These are phyloP conservation scores for Falco punctatus DNA, from an alignment of 2,113 vertebrate genomes.

Conservation along the genomic window DNA sequence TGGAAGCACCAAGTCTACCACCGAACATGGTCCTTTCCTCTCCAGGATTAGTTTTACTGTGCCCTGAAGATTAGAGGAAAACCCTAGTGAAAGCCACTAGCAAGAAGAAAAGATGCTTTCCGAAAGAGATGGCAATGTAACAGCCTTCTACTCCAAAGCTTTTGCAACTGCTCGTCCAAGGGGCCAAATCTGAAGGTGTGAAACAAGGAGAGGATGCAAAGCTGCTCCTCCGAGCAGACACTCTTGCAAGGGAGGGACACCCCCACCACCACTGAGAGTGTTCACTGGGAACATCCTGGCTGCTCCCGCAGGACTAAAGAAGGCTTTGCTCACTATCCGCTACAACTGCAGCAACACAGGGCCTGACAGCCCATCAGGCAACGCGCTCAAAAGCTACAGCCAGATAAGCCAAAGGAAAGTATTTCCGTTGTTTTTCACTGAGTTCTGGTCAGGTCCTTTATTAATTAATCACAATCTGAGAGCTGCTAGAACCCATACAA, in stretches of 20 bases:
- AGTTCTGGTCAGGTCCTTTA: not conserved
- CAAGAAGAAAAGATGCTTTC: not conserved
- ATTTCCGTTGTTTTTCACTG: fast-evolving
- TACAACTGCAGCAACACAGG: not conserved
- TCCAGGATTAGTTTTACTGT: not conserved
- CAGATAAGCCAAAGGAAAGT: not conserved
- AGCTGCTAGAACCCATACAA: not conserved
- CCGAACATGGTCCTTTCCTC: not conserved
- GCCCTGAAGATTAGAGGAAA: not conserved
- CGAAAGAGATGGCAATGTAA: fast-evolving
- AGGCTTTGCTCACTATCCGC: not conserved
- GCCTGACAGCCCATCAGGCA: not conserved
- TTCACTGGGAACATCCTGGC: not conserved
- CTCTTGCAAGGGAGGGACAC: not conserved
- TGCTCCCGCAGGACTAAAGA: not conserved
- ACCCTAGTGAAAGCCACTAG: not conserved
- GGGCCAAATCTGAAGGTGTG: not conserved
- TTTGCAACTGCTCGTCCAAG: not conserved
- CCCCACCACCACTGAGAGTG: not conserved
- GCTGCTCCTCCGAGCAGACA: not conserved
- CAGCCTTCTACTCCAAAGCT: not conserved
- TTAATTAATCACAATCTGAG: not conserved
- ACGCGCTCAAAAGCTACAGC: not conserved
- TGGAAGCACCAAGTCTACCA: not conserved
- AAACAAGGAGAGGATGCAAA: not conserved